These are phyloP conservation scores for Platynereis dumerilii DNA, from an alignment of 2,888 invertebrate genomes.

Conservation along the genomic window DNA sequence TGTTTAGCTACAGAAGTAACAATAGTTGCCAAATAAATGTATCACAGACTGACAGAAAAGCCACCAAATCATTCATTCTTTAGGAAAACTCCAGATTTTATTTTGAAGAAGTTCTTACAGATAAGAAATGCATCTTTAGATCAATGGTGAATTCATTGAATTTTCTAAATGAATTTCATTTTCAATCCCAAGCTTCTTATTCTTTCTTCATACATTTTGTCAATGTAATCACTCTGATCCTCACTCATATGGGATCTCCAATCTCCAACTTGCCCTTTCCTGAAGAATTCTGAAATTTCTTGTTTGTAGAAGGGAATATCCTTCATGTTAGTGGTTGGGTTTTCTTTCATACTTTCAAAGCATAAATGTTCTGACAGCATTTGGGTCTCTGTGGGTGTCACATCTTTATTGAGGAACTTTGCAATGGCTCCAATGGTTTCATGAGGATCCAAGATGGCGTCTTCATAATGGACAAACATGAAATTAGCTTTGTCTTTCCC, in stretches of 20 bases:
- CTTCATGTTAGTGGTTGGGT: constrained; percentile 4
- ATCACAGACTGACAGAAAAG: no score
- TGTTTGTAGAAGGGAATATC: constrained; percentile 8
- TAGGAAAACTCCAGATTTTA: no score
- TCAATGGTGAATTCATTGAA: no score
- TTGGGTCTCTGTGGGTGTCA: background rate
- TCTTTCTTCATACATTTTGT: background rate
- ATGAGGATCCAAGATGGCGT: background rate
- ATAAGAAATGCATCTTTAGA: no score
- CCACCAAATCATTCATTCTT: no score
- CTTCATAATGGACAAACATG: constrained; percentile 1
- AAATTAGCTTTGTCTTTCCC: background rate
- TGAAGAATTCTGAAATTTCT: background rate
- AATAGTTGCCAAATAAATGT: no score
- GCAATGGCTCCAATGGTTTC: background rate
- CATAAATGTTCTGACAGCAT: background rate
- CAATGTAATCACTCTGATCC: constrained; percentile 1
- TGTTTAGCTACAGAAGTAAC: no score
- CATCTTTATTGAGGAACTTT: background rate
- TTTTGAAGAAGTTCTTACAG: no score
- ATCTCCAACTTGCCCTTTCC: constrained; percentile 3
- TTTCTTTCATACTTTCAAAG: constrained; percentile 8
- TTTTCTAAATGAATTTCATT: background rate
- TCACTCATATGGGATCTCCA: background rate
- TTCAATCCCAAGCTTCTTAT: background rate